Base-by-base conservation (phyloP, 2,888 invertebrate species). In the Matsumyia berberina region DNA sequence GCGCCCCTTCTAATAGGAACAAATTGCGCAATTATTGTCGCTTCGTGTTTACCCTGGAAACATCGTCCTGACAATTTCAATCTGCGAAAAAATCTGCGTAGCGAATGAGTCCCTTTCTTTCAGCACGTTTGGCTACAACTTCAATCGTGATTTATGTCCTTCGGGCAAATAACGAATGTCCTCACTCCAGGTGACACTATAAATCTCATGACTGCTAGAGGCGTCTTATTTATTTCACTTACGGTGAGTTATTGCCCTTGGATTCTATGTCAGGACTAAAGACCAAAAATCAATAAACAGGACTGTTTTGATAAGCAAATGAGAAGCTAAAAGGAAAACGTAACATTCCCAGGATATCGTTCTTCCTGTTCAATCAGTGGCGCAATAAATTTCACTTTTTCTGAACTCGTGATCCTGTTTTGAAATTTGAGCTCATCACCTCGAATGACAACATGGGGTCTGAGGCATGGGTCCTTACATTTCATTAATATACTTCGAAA, bases 11-110 rank as follows among this genome's bases (percentile, higher is more conserved):
- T 85, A 85, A 85, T 85, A 58, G 80, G 85, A 85, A 85, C 80
- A 85, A 85, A 85, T 85, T 85, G 85, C 85, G 74, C 85, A 85
- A 85, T 85, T 85, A 85, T 80, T 85, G 80, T 70, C 80, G 57
- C 74, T 64, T 76, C 55, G 74, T 70, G 80, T 85, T 85, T 85
- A 70, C 80, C 80, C 80, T 46, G 19, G 17, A 57, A 57, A 53
- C 35, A 39, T 15, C 39, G 29, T 31, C 51, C 66, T 74, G 76
- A 29, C 37, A 67, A 58, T 44, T 58, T 51, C 73, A 66, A 73
- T 74, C 51, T 66, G 58, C 9, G 57, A 15, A 46, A 74, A 85
- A 85, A 85, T 85, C 85, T 85, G 85, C 85, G 85, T 85, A 80
- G 53, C 85, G 70, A 85, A 85, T 76, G 69, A 57, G 79, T 80